phyloP scores from a whole-genome alignment of 2,888 invertebrate species.

The Eupithecia inturbata region DNA sequence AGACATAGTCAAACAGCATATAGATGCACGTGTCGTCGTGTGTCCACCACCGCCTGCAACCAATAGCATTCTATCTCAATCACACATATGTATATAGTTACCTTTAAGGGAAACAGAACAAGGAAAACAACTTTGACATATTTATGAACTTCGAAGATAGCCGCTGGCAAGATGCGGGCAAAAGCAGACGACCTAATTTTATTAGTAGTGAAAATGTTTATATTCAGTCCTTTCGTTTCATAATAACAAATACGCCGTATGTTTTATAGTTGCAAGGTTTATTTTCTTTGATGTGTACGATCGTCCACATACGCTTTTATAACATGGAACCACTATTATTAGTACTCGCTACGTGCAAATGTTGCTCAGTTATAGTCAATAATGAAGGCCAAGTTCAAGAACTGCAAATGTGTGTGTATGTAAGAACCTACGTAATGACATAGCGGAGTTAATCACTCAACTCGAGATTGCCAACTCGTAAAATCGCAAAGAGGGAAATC shows the following conservation, averaged over 20 bases:
- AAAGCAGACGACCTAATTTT: conserved; percentile 22
- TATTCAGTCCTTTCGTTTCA: conserved; percentile 20
- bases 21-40: conserved; percentile 96
- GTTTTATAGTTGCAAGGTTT: conserved; percentile 13
- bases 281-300: conserved; percentile 28
- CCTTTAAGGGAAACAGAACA: conserved; percentile 23
- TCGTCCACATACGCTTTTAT: conserved; percentile 30
- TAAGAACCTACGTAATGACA: conserved; percentile 38
- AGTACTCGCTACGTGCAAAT: conserved; percentile 14
- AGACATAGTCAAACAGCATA: conserved; percentile 98
- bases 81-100: conserved; percentile 13
- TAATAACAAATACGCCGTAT: conserved; percentile 15
- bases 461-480: conserved; percentile 45
- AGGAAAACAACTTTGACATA: conserved; percentile 26
- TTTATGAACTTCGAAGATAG: conserved; percentile 19
- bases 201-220: conserved; percentile 19
- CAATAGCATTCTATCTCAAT: conserved; percentile 34
- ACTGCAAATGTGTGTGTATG: conserved; percentile 26
- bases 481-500: conserved; percentile 41
- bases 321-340: conserved; percentile 25
- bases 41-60: conserved; percentile 93
- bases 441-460: conserved; percentile 43
- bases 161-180: conserved; percentile 16
- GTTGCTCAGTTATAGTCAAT: conserved; percentile 32
- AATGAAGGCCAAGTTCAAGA: conserved; percentile 47